These are phyloP conservation scores for Ceratina japonica DNA, from an alignment of 1,140 invertebrate species.

Conservation along the genomic window DNA sequence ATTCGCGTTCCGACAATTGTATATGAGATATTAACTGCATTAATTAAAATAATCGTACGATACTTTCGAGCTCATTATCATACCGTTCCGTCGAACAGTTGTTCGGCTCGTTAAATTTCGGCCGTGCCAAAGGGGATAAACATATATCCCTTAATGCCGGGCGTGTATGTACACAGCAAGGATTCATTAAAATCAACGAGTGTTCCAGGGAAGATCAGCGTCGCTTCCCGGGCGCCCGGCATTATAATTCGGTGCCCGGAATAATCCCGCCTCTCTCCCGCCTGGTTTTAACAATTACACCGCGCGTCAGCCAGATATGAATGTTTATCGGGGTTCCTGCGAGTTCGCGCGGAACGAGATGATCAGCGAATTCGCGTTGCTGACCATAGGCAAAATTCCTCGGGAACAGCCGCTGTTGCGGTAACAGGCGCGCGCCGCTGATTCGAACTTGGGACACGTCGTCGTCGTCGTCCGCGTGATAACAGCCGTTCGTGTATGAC, in stretches of 20 bases:
- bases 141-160: neutral
- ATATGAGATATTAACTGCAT: too few species aligned
- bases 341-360: neutral
- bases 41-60: too few species aligned
- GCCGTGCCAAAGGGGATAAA: neutral
- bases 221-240: neutral
- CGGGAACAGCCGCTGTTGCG: conserved; percentile 18
- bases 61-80: neutral
- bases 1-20: too few species aligned
- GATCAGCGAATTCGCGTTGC: conserved; percentile 12
- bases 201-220: neutral
- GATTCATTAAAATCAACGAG: neutral
- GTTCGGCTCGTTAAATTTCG: neutral
- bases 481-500: conserved; percentile 22
- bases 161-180: neutral
- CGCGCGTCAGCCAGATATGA: neutral
- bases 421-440: conserved; percentile 9
- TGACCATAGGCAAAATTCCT: conserved; percentile 20
- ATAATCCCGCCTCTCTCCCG: neutral
- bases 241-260: neutral
- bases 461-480: conserved; percentile 32
- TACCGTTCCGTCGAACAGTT: too few species aligned
- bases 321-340: conserved; percentile 9
- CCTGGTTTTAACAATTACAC: neutral
- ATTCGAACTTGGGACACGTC: conserved; percentile 10